Evolutionary conservation across 1,140 invertebrate genomes (phyloP).

Genomic region (Adelges cooleyi): DNA sequence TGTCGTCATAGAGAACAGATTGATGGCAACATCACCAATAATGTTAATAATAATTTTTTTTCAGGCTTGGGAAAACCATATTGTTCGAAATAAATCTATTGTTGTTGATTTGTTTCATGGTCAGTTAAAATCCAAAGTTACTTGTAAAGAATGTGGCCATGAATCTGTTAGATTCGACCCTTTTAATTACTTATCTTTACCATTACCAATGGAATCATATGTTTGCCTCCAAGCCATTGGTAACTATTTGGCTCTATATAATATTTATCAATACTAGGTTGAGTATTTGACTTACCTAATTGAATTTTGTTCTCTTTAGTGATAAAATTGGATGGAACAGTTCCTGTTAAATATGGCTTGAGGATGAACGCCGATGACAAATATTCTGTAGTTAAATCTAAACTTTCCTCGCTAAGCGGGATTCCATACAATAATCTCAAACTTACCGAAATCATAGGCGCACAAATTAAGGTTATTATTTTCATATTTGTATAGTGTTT

Average conservation of each 20-base stretch:
- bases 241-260: slow-evolving; percentile 36
- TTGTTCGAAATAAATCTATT: slow-evolving; percentile 65
- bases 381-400: slow-evolving; percentile 58
- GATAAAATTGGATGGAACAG: slow-evolving; percentile 61
- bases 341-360: slow-evolving; percentile 70
- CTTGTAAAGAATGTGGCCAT: slow-evolving; percentile 63
- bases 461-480: slow-evolving; percentile 47
- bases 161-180: slow-evolving; percentile 79
- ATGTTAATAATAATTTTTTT: background rate
- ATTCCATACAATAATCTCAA: slow-evolving; percentile 50
- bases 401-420: slow-evolving; percentile 51
- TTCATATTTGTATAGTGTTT: background rate
- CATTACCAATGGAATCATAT: slow-evolving; percentile 66
- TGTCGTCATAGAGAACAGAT: background rate
- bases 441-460: slow-evolving; percentile 55
- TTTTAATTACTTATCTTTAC: slow-evolving; percentile 75
- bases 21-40: background rate
- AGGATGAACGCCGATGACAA: slow-evolving; percentile 66
- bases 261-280: background rate
- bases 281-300: background rate
- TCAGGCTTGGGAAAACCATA: slow-evolving; percentile 67
- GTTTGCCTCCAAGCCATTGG: slow-evolving; percentile 60
- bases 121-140: slow-evolving; percentile 73
- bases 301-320: slow-evolving; percentile 42
- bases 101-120: slow-evolving; percentile 85